Base-by-base conservation (phyloP, 1,140 invertebrate genomes). In the Heliconius nattereri region DNA sequence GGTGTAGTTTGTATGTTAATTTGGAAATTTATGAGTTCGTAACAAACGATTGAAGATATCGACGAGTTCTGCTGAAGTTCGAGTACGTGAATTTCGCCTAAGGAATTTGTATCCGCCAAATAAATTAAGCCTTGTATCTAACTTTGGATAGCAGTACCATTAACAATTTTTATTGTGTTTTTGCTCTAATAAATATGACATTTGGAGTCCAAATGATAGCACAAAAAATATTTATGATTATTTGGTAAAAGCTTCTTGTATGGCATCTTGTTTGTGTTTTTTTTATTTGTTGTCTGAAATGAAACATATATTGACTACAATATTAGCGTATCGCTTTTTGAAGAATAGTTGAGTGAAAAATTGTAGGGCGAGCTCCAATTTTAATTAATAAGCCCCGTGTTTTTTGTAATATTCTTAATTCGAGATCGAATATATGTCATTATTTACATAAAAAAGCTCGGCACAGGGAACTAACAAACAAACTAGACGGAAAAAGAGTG, bases 1-100 rank as follows among this genome's bases (percentile, higher is more conserved):
- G 20, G 52, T 49, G 75, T 40, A 26, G 49, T 76, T 57, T 40
- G 70, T 76, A 73, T 73, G 75, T 19, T 76, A 76, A 80, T 80
- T 73, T 76, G n/a, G n/a, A 71, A 79, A 75, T 79, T 79, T 75
- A 75, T 75, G 74, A 71, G 40, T 72, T 74, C 71, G 26, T 76
- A 71, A 66, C 45, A 75, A 80, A 80, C 35, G 40, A 40, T 60
- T 71, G 78, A 78, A 71, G 29, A 79, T 73, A 79, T 71, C 71
- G 75, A 73, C 71, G 57, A 75, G 52, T 60, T 40, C 60, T 49
- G 23, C 40, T 71, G 71, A 54, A 79, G 78, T 75, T 72, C 45
- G 49, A 32, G 40, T 45, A 80, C 72, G 45, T 71, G 60, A 71
- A 80, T 76, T 80, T 80, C 78, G 66, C 74, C 45, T 49, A 57